Conservation (phyloP, 2,888 invertebrate species). For the Galerucella calmariensis region DNA sequence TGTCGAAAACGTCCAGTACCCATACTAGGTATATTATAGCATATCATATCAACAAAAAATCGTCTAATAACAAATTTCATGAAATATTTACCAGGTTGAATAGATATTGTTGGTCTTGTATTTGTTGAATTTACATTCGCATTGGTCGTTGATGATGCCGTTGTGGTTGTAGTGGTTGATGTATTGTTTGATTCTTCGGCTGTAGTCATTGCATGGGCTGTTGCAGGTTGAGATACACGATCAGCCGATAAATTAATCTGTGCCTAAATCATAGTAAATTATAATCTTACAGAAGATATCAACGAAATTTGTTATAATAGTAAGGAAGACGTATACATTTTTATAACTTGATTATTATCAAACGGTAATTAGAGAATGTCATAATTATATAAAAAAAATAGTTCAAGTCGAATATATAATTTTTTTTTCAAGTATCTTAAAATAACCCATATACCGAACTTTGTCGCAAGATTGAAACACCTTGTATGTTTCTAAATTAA, state of each 20-base stretch:
- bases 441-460: too few relatives aligned
- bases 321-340: background rate
- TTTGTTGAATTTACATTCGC: constrained; percentile 11
- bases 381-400: too few relatives aligned
- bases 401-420: too few relatives aligned
- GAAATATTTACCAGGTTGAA: constrained; percentile 38
- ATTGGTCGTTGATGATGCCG: constrained; percentile 12
- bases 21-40: too few relatives aligned
- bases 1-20: too few relatives aligned
- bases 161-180: constrained; percentile 20
- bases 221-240: constrained; percentile 47
- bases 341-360: background rate
- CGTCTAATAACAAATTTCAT: too few relatives aligned
- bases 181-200: constrained; percentile 35
- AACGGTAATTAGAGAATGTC: too few relatives aligned
- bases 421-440: too few relatives aligned
- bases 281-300: background rate
- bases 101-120: constrained; percentile 37
- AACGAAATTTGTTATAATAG: background rate
- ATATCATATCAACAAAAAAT: too few relatives aligned
- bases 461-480: too few relatives aligned
- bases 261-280: constrained; percentile 49
- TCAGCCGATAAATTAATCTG: constrained; percentile 57
- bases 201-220: constrained; percentile 44
- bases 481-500: too few relatives aligned